phyloP scores from a whole-genome alignment of 2,113 vertebrate species.

The Odobenus rosmarus region DNA sequence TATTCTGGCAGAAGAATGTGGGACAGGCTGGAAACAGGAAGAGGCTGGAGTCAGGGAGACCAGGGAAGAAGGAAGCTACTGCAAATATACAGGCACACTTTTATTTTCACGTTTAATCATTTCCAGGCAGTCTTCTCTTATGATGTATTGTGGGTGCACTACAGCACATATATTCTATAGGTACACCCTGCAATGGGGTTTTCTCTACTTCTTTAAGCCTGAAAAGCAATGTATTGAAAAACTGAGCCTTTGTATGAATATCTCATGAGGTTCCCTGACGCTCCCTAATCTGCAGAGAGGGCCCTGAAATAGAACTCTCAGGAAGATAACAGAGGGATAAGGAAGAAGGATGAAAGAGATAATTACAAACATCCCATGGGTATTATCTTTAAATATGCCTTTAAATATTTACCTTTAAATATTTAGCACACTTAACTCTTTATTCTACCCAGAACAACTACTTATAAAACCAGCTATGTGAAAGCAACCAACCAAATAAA shows the following conservation, averaged over 20 bases:
- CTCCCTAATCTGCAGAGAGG: not conserved
- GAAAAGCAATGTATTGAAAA: not conserved
- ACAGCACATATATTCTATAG: not conserved
- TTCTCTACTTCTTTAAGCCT: not conserved
- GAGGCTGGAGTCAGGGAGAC: conserved; percentile 57
- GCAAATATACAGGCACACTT: not conserved
- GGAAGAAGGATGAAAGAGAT: not conserved
- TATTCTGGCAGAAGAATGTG: conserved; percentile 62
- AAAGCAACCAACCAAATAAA: not conserved
- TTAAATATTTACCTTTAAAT: not conserved
- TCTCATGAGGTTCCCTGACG: not conserved
- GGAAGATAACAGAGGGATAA: not conserved
- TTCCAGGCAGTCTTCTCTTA: not conserved
- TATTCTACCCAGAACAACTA: not conserved
- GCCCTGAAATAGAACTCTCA: not conserved
- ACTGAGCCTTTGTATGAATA: not conserved
- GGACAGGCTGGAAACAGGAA: conserved; percentile 64
- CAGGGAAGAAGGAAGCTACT: conserved; percentile 30
- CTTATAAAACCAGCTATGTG: not conserved
- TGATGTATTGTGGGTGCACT: not conserved
- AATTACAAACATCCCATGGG: not conserved
- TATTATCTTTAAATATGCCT: not conserved
- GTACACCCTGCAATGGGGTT: not conserved
- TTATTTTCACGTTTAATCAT: not conserved
- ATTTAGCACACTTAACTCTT: not conserved